Evolutionary conservation across 2,797 vertebrate genomes (phyloP), one percentile per base, ranked within the genome.

Genomic region (Catostomus latipinnis): DNA sequence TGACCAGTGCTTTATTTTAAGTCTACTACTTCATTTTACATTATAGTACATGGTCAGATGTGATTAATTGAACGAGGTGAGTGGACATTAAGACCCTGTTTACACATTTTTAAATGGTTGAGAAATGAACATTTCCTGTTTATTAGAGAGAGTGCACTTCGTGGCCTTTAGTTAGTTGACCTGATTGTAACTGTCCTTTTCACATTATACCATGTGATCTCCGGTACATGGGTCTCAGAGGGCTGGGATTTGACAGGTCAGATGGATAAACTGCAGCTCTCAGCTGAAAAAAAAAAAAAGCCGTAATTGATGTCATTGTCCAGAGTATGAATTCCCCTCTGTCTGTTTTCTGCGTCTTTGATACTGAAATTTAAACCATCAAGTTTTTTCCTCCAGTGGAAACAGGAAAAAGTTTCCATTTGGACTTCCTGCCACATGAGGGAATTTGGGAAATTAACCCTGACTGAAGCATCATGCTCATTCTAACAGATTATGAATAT

Each of bases 111-210:
- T 34, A 34, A 34, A 34, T 34, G 34, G 71, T 76, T 71, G 83
- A 89, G 81, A 81, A 75, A 49, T 62, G 22, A 74, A 66, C 18
- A 53, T 84, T 84, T 85, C 78, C 75, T 83, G 71, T 71, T 78
- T 49, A 53, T 48, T 43, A 43, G 22, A 76, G 63, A 58, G 1
- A 22, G 58, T 50, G 46, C 63, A 76, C 66, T 52, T 56, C 71
- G 3, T 43, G 57, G 73, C 69, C n/a, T 81, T 74, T 46, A 57
- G 71, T 86, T 85, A 58, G 65, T 34, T 34, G 34, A 34, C 3
- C 34, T 34, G 34, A 85, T 60, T 66, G 65, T 14, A 58, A 50
- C 68, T 58, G 34, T 84, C 48, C 72, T 82, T 67, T 81, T 84
- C 67, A 66, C 67, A 78, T 48, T 54, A 14, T 22, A 11, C n/a